These are phyloP conservation scores for Vanessa atalanta DNA, from an alignment of 1,140 invertebrate species.

Conservation along the genomic window DNA sequence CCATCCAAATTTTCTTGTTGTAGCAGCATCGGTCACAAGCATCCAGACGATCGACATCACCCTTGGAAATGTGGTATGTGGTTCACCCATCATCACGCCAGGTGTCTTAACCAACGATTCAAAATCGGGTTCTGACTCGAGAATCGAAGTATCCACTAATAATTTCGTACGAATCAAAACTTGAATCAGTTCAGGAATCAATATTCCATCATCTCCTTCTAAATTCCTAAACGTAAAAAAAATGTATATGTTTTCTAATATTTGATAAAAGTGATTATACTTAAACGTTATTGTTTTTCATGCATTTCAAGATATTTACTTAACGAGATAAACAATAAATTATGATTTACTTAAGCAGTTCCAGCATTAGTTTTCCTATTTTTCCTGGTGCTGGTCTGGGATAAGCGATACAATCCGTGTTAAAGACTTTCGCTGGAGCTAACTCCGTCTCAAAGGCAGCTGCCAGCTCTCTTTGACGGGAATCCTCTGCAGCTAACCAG, in stretches of 20 bases:
- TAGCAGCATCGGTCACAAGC: conserved; percentile 52
- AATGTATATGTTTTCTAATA: no score
- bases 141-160: conserved; percentile 56
- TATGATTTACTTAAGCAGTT: conserved; percentile 60
- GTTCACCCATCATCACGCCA: conserved; percentile 61
- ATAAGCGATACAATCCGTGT: conserved; percentile 59
- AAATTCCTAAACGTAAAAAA: conserved; percentile 49
- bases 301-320: no score
- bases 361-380: conserved; percentile 62
- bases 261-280: no score
- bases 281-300: no score
- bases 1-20: conserved; percentile 61
- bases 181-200: conserved; percentile 56
- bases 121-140: conserved; percentile 64
- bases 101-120: conserved; percentile 62
- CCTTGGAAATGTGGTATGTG: conserved; percentile 65
- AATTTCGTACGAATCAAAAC: conserved; percentile 55
- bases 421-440: conserved; percentile 43
- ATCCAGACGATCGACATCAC: conserved; percentile 64
- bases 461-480: conserved; percentile 57
- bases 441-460: conserved; percentile 56
- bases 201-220: conserved; percentile 59
- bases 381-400: conserved; percentile 58
- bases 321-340: background rate
- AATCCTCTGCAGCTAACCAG: conserved; percentile 64